A percentile compares a stretch with the other conserved stretches of the same genome.
Conservation (phyloP, 2,888 invertebrate genomes). For the Catocala sponsa region DNA sequence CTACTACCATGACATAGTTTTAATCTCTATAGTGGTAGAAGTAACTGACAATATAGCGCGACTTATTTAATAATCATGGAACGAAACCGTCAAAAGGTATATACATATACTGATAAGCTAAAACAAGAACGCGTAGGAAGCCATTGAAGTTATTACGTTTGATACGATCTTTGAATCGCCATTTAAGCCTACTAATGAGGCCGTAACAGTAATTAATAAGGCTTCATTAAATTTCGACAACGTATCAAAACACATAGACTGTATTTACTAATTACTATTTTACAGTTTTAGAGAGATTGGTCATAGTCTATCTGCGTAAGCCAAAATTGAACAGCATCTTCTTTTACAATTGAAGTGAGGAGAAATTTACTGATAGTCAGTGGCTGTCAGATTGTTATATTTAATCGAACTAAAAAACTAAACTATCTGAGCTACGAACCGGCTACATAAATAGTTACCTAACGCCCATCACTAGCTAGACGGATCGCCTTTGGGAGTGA, state of each 20-base stretch:
- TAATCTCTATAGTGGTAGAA: too few species aligned
- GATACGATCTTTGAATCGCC: constrained; percentile 11
- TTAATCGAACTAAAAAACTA: neutral
- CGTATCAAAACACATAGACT: neutral
- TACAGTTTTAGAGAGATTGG: too few species aligned
- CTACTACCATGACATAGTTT: too few species aligned
- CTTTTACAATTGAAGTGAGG: too few species aligned
- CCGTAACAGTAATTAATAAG: constrained; percentile 23
- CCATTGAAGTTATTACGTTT: constrained; percentile 1
- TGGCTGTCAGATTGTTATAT: neutral
- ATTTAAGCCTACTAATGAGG: constrained; percentile 10
- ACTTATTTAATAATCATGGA: too few species aligned
- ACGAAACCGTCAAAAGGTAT: too few species aligned
- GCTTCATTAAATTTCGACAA: constrained; percentile 4
- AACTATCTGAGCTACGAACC: constrained; percentile 4
- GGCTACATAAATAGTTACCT: constrained; percentile 11
- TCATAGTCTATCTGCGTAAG: too few species aligned
- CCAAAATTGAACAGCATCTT: too few species aligned
- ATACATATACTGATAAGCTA: too few species aligned
- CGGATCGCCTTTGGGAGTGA: constrained; percentile 69
- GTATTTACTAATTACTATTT: too few species aligned
- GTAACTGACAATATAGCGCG: too few species aligned
- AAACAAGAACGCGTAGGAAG: neutral
- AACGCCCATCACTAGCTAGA: constrained; percentile 35
- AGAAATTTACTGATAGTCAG: too few species aligned